These are phyloP conservation scores for Hydropotes inermis DNA, from an alignment of 2,113 vertebrate species.

Conservation along the genomic window DNA sequence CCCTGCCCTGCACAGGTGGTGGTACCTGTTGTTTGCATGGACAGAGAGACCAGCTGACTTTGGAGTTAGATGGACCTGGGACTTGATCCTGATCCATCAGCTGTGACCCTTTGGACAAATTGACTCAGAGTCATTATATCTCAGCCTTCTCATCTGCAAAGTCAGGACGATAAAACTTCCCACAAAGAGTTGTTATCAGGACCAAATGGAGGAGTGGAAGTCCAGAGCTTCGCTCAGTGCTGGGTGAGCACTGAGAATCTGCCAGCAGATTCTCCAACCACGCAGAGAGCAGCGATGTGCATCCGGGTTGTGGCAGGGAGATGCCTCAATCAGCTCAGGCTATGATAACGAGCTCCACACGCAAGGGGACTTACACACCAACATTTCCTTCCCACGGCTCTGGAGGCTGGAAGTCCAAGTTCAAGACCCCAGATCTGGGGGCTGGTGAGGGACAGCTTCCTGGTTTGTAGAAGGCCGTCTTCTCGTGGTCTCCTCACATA, in stretches of 20 bases:
- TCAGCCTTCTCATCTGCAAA: not conserved
- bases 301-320: not conserved
- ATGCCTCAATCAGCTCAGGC: not conserved
- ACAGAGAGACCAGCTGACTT: not conserved
- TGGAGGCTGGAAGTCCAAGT: not conserved
- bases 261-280: no score
- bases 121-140: not conserved
- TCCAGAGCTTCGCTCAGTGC: not conserved
- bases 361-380: not conserved
- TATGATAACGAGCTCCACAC: not conserved
- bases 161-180: not conserved
- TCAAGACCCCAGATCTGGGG: not conserved
- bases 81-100: not conserved
- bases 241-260: not conserved
- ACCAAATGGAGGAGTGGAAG: not conserved
- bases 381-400: not conserved
- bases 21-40: not conserved
- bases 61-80: not conserved
- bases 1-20: no score
- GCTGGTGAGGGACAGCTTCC: not conserved
- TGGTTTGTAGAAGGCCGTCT: not conserved
- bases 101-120: not conserved
- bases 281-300: rapidly evolving
- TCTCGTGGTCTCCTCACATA: not conserved
- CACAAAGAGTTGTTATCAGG: not conserved